Base-by-base conservation (phyloP, 2,797 vertebrate species). In the Picus viridis region DNA sequence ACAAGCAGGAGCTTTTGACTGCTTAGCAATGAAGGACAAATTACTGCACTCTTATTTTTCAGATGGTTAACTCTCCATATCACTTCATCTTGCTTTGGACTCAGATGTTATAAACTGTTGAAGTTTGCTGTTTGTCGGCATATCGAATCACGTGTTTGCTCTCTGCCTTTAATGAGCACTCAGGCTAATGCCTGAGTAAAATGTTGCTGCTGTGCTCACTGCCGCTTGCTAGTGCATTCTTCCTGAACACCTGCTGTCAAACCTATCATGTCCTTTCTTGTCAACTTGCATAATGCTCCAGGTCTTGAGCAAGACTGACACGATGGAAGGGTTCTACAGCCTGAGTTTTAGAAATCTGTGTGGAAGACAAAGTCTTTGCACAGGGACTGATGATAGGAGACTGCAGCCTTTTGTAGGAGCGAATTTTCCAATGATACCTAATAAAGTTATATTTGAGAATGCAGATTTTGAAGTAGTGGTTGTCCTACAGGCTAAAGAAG, bases 261-360 rank as follows among this genome's bases (percentile, higher is more conserved):
- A 76, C 34, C 30, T 62, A 77, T 97, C 97, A 47, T 96, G 97
- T 97, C 97, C 96, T 97, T 97, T 97, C 97, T 97, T 97, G 96
- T 96, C 92, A 94, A 14, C 89, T 97, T 97, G 96, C 94, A 95
- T 92, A 95, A 93, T 7, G 56, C 95, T 96, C 51, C n/a, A 2
- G 85, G 87, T 96, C 97, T 97, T 96, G 86, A 97, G 96, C 95
- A 96, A 97, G 90, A 85, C 93, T 85, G 91, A 81, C 86, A 53
- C 30, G 89, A 83, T 5, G 12, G 90, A 95, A 88, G 69, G 76
- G 76, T 71, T 94, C 90, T 78, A 57, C 51, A 93, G 91, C 86
- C 80, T 83, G 94, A 72, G 61, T 95, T 94, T 89, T 94, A 79
- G 84, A 91, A 84, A 90, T 83, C 80, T 81, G 2, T 39, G 79